Base-by-base conservation (phyloP, 92 coral and sea anemone species). In the Actinernus sp. region DNA sequence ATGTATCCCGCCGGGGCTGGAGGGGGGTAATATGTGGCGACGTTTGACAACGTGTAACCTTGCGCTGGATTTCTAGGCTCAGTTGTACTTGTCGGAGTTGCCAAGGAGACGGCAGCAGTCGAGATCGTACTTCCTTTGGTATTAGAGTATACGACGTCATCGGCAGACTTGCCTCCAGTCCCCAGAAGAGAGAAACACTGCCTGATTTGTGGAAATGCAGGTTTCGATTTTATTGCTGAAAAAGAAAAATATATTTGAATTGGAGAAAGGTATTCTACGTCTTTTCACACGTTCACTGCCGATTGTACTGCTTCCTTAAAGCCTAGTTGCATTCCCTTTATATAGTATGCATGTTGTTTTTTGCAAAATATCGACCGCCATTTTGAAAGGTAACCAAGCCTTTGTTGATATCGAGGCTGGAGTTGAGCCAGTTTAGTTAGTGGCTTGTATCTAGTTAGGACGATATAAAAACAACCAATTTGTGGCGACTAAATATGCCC, bases 161-260 rank as follows among this genome's bases (percentile, higher is more conserved):
- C 72, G 9, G 78, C 78, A 23, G 78, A 32, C 38, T 58, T 59
- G 5, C 37, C 51, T 10, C 58, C 56, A 33, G 65, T 60, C 24
- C 76, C 64, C 14, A 57, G 61, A 33, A 77, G 57, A 3, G 93
- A 88, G 46, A 71, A 82, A 55, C 93, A 88, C 36, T 79, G 79
- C 33, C 77, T 77, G 59, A 88, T 83, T 49, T 71, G 84, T 1
- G 93, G 89, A 52, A 57, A 78, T 29, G 71, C 16, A 50, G 34
- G 59, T 23, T 63, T 49, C 16, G n/a, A 31, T 68, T 31, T 24
- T 10, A 3, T 65, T 66, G 25, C 26, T 53, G 48, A 27, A 32
- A 60, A 44, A 12, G 2, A 58, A 58, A 46, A 3, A 23, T 67
- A n/a, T n/a, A n/a, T n/a, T n/a, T n/a, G n/a, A n/a, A n/a, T n/a